Evolutionary conservation across 2,113 vertebrate species (phyloP), one percentile per base, ranked within the genome.

Genomic region (Oncorhynchus kisutch): DNA sequence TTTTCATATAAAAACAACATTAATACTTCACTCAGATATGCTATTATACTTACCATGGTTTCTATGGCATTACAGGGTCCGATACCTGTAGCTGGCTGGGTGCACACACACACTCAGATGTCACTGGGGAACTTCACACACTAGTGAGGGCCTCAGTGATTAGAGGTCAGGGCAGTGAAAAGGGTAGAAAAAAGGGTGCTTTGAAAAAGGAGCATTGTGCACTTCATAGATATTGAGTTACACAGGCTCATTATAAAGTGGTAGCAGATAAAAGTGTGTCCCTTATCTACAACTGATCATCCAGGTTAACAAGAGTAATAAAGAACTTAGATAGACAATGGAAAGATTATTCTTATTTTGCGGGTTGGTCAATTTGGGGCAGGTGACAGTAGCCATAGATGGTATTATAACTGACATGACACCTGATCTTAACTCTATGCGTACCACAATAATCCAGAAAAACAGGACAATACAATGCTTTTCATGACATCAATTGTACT

Each of bases 371-470:
- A 16, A 1, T 60, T 60, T n/a, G 59, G 5, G 6, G 20, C 7
- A 49, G 45, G 18, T 48, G 39, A 45, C 20, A 18, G 31, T 13
- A 31, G 24, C 66, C n/a, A 25, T 51, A 7, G 29, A 39, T 39
- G n/a, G 66, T 18, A 77, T 73, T 74, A 25, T 84, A 39, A 16
- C 57, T 65, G 5, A 16, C n/a, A 31, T 54, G 60, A 68, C 49
- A 71, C 34, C 34, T 67, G 34, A 75, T 57, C 62, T 22, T 14
- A 14, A 2, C 69, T 20, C 13, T 24, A 54, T 54, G 16, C 8
- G 18, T 67, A n/a, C 70, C 70, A 74, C 74, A 78, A 68, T 16
- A 67, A 84, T 73, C 54, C 34, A 59, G 48, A 75, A 48, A 14
- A 11, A 59, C 18, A 48, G 2, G 34, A 79, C 14, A 83, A 70